phyloP scores from a whole-genome alignment of 2,113 vertebrate species.

The Anguilla rostrata region DNA sequence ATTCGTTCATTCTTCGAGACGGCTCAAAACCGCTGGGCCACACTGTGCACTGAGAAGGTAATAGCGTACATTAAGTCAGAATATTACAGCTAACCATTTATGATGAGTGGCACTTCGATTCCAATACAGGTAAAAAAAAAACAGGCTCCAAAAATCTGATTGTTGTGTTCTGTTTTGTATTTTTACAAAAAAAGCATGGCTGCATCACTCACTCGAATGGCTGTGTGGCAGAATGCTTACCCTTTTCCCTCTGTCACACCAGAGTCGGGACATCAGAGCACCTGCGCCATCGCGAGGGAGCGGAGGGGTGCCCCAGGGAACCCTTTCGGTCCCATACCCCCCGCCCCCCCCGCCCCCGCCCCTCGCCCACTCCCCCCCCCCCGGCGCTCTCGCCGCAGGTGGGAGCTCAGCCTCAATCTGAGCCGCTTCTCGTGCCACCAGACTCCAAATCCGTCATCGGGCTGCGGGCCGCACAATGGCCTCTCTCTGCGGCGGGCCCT shows the following conservation, averaged over 20 bases:
- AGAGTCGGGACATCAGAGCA: neutral
- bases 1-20: no score
- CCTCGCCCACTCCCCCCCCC: no score
- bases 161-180: neutral
- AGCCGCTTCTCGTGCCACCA: neutral
- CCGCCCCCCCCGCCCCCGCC: neutral
- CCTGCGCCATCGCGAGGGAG: no score
- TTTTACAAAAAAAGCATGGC: neutral
- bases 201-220: neutral
- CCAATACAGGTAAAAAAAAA: no score
- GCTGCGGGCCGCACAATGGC: constrained; percentile 12
- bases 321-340: no score
- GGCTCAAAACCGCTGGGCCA: no score
- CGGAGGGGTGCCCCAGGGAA: neutral
- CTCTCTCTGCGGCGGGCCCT: neutral
- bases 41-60: no score
- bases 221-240: neutral
- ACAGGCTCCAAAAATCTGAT: neutral
- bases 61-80: no score
- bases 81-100: no score
- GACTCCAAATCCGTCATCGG: constrained; percentile 14
- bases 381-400: neutral
- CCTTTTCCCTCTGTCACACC: neutral
- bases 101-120: no score
- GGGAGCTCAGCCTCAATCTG: constrained; percentile 5